phyloP scores from a whole-genome alignment of 2,113 vertebrate genomes.

The Pelvicachromis taeniatus region DNA sequence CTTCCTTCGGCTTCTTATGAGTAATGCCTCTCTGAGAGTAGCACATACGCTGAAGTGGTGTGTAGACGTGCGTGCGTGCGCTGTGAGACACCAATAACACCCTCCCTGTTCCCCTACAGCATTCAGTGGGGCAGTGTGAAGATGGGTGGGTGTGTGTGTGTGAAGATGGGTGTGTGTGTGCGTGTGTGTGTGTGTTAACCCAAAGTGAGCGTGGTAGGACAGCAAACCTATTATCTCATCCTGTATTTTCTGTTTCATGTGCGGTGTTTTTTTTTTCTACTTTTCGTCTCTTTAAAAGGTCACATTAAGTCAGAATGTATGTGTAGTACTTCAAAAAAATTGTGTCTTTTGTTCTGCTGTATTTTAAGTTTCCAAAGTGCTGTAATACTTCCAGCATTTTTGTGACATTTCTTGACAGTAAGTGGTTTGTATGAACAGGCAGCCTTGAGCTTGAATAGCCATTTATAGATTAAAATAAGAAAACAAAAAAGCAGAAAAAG shows the following conservation, averaged over 20 bases:
- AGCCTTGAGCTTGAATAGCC: not conserved
- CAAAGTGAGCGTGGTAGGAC: conserved; percentile 1
- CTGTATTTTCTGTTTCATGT: not conserved
- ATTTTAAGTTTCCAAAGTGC: not conserved
- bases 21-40: not conserved
- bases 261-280: not conserved
- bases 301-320: not conserved
- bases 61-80: not conserved
- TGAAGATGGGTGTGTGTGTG: not conserved
- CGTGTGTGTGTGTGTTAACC: not conserved
- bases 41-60: not conserved
- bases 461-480: not conserved
- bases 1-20: not conserved
- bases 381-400: not conserved
- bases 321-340: not conserved
- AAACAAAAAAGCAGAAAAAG: fast-evolving
- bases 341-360: not conserved
- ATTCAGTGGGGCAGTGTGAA: not conserved
- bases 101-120: conserved; percentile 7
- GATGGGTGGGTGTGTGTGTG: not conserved
- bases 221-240: conserved; percentile 10
- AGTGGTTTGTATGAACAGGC: not conserved
- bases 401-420: not conserved
- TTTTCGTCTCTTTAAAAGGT: not conserved
- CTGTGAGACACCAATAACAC: conserved; percentile 34